Conservation (phyloP, 2,888 invertebrate genomes). For the Archips xylosteana region DNA sequence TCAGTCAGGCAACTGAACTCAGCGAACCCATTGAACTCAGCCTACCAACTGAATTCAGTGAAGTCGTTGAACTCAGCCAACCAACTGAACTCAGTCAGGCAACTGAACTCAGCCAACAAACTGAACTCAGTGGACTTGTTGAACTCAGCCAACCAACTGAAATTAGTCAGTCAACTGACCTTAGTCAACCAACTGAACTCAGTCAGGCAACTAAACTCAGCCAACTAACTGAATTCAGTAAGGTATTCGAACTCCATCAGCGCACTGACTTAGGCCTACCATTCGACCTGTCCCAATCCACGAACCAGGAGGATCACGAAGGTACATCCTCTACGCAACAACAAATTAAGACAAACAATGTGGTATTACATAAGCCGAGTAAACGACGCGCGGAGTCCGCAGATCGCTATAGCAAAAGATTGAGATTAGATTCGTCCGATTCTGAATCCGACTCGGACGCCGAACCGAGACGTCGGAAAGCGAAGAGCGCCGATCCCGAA, state of each 20-base stretch:
- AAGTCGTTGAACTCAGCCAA: not conserved
- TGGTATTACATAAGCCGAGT: constrained; percentile 44
- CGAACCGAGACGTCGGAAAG: constrained; percentile 37
- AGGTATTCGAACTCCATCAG: not conserved
- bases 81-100: not conserved
- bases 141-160: constrained; percentile 16
- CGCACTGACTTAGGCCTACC: not conserved
- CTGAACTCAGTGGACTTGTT: not conserved
- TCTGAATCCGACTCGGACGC: constrained; percentile 50
- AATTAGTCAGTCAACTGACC: constrained; percentile 13
- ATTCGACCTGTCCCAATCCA: constrained; percentile 4
- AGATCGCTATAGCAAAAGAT: constrained; percentile 60
- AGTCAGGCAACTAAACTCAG: constrained; percentile 10
- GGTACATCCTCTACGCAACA: constrained; percentile 37
- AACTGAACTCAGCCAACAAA: not conserved
- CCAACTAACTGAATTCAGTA: constrained; percentile 6
- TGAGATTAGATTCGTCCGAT: constrained; percentile 56
- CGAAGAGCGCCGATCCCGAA: constrained; percentile 46
- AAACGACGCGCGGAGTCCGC: constrained; percentile 63
- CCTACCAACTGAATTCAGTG: not conserved
- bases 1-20: constrained; percentile 29
- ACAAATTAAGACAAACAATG: constrained; percentile 29
- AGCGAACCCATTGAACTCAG: not conserved
- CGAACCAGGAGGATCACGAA: constrained; percentile 10
- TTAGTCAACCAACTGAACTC: constrained; percentile 15